phyloP scores from a whole-genome alignment of 2,797 vertebrate genomes.

The Lagothrix lagotricha region DNA sequence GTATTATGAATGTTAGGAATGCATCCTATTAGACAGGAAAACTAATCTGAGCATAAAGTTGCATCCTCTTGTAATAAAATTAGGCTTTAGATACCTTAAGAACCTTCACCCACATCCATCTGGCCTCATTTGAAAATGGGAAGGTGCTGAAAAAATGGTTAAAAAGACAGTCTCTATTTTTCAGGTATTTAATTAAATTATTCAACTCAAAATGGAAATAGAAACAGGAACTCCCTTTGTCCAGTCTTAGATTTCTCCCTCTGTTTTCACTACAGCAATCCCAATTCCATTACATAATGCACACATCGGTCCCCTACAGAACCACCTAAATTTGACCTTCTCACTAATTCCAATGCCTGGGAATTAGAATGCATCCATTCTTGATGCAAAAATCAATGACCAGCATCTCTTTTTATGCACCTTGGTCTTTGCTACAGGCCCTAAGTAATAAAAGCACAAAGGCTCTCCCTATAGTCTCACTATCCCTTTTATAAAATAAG shows the following conservation, averaged over 20 bases:
- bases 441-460: background rate
- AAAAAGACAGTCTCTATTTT: background rate
- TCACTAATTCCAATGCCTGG: background rate
- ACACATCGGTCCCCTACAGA: background rate
- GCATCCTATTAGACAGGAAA: background rate
- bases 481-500: background rate
- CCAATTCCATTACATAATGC: background rate
- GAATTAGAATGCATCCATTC: background rate
- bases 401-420: background rate
- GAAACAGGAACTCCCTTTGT: background rate
- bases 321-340: background rate
- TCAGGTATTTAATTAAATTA: background rate
- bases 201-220: background rate
- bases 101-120: background rate
- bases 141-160: background rate
- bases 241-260: background rate
- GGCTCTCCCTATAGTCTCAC: background rate
- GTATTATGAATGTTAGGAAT: background rate
- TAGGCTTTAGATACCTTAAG: background rate
- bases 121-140: background rate
- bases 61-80: no score
- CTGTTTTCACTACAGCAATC: background rate
- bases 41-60: no score
- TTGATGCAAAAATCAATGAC: background rate
- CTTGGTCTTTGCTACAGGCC: background rate